Evolutionary conservation across 2,113 vertebrate genomes (phyloP).

Genomic region (Cinclus mexicanus): DNA sequence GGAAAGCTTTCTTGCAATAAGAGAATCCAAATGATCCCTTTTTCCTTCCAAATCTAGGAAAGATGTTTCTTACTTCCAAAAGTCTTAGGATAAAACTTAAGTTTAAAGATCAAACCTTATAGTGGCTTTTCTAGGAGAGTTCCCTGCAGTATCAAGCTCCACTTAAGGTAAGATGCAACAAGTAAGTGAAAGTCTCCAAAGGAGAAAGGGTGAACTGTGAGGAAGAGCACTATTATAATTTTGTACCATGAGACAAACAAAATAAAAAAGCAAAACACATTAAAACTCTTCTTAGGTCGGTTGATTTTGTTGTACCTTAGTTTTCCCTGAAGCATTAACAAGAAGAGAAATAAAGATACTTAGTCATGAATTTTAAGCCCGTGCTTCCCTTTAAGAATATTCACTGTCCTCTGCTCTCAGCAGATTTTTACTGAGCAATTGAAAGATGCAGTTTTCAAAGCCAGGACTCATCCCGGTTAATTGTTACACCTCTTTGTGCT

Average conservation of each 20-base stretch:
- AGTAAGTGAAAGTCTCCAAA: background rate
- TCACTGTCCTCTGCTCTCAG: background rate
- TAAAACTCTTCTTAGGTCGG: background rate
- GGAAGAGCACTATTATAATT: background rate
- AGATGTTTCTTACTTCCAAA: background rate
- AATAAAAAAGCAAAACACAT: background rate
- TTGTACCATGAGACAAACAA: background rate
- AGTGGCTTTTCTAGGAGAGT: background rate
- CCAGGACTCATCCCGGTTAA: background rate
- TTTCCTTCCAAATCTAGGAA: background rate
- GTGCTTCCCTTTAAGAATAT: background rate
- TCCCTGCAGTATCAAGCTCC: background rate
- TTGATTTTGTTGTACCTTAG: rapidly evolving
- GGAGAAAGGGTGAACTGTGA: background rate
- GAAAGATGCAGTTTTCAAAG: background rate
- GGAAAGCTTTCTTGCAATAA: background rate
- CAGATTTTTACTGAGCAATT: background rate
- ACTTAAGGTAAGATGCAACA: background rate
- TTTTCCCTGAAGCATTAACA: background rate
- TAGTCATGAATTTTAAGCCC: background rate
- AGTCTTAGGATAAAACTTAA: background rate
- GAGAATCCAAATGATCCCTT: background rate
- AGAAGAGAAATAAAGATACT: background rate
- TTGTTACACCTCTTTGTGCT: conserved; percentile 26
- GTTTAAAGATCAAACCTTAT: background rate